phyloP scores from a whole-genome alignment of 2,888 invertebrate species.

The Spodoptera picta region DNA sequence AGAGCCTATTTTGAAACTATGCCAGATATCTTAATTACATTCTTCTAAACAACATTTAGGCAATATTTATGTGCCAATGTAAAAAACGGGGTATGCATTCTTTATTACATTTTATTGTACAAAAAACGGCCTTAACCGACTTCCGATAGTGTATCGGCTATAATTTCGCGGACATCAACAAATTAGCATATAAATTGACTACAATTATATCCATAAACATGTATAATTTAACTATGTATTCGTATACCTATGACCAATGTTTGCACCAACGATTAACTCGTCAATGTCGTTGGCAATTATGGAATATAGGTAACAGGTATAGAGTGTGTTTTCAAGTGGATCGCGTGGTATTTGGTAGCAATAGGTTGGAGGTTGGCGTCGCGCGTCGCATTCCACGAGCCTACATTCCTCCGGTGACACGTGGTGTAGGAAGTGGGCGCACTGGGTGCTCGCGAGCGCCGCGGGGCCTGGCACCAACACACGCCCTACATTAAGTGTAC shows the following conservation, averaged over 20 bases:
- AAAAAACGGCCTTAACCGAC: constrained; percentile 64
- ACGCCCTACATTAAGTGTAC: constrained; percentile 42
- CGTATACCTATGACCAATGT: constrained; percentile 38
- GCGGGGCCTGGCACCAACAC: constrained; percentile 50
- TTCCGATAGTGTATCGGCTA: constrained; percentile 55
- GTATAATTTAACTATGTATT: constrained; percentile 43
- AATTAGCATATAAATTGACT: constrained; percentile 66
- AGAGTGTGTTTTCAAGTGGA: constrained; percentile 42
- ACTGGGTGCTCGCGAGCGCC: constrained; percentile 49
- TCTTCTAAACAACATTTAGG: constrained; percentile 45
- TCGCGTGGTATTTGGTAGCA: constrained; percentile 25
- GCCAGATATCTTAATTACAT: constrained; percentile 49
- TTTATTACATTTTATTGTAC: constrained; percentile 36
- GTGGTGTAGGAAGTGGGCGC: constrained; percentile 61
- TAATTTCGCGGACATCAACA: constrained; percentile 66
- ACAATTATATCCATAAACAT: constrained; percentile 58
- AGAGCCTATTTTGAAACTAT: constrained; percentile 50
- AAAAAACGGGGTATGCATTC: constrained; percentile 35
- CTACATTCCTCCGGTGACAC: constrained; percentile 62
- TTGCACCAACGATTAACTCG: constrained; percentile 33
- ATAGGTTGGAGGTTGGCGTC: constrained; percentile 44
- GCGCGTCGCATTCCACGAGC: constrained; percentile 57
- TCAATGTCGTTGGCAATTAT: constrained; percentile 33
- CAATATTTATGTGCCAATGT: constrained; percentile 58
- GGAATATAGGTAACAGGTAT: constrained; percentile 25